phyloP scores from a whole-genome alignment of 2,113 vertebrate species.

The Castor canadensis region DNA sequence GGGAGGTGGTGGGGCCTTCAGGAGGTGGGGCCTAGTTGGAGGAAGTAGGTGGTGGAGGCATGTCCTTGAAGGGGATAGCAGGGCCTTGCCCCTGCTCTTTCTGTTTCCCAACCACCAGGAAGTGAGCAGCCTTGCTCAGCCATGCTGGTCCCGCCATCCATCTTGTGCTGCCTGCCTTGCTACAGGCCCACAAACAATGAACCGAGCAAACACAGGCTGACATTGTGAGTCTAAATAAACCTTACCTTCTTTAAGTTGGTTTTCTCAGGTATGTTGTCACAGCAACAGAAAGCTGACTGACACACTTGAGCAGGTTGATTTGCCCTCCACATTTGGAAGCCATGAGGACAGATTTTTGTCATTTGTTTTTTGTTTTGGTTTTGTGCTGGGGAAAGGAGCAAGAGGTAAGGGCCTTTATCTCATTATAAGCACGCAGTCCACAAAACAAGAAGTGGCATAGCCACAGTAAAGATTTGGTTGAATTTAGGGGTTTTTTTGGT shows the following conservation, averaged over 20 bases:
- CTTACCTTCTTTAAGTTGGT: not conserved
- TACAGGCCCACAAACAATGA: not conserved
- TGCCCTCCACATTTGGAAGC: constrained; percentile 49
- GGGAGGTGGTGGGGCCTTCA: not conserved
- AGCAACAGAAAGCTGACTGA: not conserved
- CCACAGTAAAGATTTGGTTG: not conserved
- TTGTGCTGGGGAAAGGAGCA: not conserved
- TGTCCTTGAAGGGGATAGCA: too few species aligned
- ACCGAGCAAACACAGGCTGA: not conserved
- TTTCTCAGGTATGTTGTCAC: not conserved
- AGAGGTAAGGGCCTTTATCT: not conserved
- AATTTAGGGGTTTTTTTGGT: not conserved
- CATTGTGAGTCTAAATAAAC: not conserved
- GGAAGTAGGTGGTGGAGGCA: not conserved
- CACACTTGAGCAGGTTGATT: not conserved
- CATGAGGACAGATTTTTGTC: not conserved
- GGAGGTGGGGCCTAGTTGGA: not conserved
- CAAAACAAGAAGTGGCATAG: not conserved
- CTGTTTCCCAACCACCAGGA: not conserved
- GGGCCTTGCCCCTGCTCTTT: not conserved
- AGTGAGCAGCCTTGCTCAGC: not conserved
- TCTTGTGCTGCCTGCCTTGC: not conserved
- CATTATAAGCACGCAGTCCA: constrained; percentile 18
- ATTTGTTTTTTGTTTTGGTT: not conserved
- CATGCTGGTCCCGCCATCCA: not conserved